Evolutionary conservation across 2,797 vertebrate species (phyloP), one percentile per base, ranked within the genome.

Genomic region (Euthynnus affinis): DNA sequence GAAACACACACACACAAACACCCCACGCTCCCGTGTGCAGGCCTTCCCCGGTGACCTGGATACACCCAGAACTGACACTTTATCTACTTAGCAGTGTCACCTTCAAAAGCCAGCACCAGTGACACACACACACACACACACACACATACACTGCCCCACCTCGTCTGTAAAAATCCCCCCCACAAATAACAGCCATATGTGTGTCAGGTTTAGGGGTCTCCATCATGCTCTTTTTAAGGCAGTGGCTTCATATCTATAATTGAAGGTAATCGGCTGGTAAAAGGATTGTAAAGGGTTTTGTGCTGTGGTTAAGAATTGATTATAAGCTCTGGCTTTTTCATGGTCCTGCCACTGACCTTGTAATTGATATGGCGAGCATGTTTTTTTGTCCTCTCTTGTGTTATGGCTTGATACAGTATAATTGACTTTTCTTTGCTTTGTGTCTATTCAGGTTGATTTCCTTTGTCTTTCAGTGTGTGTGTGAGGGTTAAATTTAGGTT

Each of bases 271-370:
- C 70, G 61, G 61, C 86, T 82, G 79, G 80, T 93, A 89, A 93
- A 92, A 72, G 90, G 90, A 92, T 91, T 90, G 89, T 91, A 83
- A 87, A 92, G 86, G 80, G 76, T 63, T 87, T 85, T 85, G 88
- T 86, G 83, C 68, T 49, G 81, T 74, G 53, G 58, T 86, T 80
- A 64, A 78, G 81, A 78, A 75, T 86, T 88, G 89, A 93, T 92
- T 82, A 61, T 78, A 76, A 81, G 88, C 90, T 68, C 90, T 87
- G 94, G 91, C 94, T 94, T 90, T 95, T 96, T 96, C 96, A 96
- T 95, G 94, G 94, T 95, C 92, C 94, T 90, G 86, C 94, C 94
- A 94, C 95, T 97, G 96, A 96, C 94, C 94, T 93, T 86, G 93
- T 86, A 81, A 93, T 91, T 90, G 89, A 92, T 92, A 87, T 74